Percentiles rank a stretch among this genome's conserved stretches.
These are phyloP conservation scores for Bombus vancouverensis DNA, from an alignment of 1,140 invertebrate genomes.

Conservation along the genomic window DNA sequence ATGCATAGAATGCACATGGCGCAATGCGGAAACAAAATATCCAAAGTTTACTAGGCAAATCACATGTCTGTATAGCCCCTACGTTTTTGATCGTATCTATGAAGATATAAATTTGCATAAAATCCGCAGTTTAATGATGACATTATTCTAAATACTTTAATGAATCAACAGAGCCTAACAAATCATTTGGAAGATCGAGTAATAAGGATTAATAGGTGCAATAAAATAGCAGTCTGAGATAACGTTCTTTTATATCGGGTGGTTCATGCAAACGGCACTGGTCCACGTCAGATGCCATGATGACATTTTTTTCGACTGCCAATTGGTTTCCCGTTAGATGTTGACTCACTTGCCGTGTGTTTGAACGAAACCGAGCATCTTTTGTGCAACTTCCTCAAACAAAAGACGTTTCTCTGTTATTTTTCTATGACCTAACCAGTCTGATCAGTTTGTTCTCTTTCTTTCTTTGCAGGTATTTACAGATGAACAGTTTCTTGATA, in stretches of 20 bases:
- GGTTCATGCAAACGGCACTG: constrained; percentile 12
- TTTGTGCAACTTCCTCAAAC: neutral
- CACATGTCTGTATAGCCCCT: no score
- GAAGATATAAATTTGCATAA: no score
- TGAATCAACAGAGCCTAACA: neutral
- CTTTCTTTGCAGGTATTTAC: neutral
- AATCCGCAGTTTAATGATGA: neutral
- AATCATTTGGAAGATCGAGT: constrained; percentile 2
- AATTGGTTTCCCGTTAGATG: constrained; percentile 53
- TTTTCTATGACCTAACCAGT: neutral
- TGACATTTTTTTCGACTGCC: constrained; percentile 37
- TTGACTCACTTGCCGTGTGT: constrained; percentile 50
- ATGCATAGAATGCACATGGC: no score
- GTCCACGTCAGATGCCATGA: constrained; percentile 36
- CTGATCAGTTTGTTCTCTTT: neutral
- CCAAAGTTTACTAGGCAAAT: no score
- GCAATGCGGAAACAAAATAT: no score
- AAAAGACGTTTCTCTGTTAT: neutral
- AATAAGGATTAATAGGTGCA: neutral
- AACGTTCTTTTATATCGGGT: neutral
- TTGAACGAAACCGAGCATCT: constrained; percentile 35
- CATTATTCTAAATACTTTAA: neutral
- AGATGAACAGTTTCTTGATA: neutral
- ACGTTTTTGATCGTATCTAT: no score
- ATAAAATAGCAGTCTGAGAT: neutral